phyloP scores from a whole-genome alignment of 1,140 invertebrate genomes.

The Penaeus chinensis region DNA sequence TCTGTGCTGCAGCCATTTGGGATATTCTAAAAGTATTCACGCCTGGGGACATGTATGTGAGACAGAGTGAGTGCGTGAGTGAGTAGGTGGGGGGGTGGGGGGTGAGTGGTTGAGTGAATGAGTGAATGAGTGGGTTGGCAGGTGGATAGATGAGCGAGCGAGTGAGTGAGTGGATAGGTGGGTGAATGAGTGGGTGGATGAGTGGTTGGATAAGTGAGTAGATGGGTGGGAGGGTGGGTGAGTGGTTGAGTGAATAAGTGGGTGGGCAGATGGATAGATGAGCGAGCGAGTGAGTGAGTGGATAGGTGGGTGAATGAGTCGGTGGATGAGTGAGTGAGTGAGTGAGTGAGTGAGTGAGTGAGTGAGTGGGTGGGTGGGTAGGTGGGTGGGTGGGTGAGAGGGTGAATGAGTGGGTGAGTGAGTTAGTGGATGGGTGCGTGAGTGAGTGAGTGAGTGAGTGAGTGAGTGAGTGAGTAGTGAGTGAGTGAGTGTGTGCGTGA shows the following conservation, averaged over 20 bases:
- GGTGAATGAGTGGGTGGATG: not conserved
- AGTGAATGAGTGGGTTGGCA: not conserved
- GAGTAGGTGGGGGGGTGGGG: rapidly evolving
- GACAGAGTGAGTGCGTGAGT: not conserved
- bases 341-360: not conserved
- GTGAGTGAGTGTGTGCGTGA: too few relatives aligned
- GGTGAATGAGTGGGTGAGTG: not conserved
- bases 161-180: not conserved
- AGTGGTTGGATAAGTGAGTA: not conserved
- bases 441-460: not conserved
- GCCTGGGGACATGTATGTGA: not conserved
- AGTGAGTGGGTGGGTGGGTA: not conserved
- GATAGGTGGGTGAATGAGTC: not conserved
- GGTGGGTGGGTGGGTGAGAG: not conserved
- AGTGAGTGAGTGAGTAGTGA: not conserved
- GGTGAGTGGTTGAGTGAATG: not conserved
- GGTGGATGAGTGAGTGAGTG: not conserved
- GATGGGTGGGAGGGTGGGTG: too few relatives aligned
- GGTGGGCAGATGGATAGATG: too few relatives aligned
- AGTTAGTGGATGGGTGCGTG: not conserved
- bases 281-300: too few relatives aligned
- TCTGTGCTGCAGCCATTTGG: too few relatives aligned
- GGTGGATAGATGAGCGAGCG: not conserved
- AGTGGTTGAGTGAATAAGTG: not conserved
- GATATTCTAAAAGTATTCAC: too few relatives aligned